These are phyloP conservation scores for Enteromius trimaculatus DNA, from an alignment of 2,797 vertebrate species.

Conservation along the genomic window DNA sequence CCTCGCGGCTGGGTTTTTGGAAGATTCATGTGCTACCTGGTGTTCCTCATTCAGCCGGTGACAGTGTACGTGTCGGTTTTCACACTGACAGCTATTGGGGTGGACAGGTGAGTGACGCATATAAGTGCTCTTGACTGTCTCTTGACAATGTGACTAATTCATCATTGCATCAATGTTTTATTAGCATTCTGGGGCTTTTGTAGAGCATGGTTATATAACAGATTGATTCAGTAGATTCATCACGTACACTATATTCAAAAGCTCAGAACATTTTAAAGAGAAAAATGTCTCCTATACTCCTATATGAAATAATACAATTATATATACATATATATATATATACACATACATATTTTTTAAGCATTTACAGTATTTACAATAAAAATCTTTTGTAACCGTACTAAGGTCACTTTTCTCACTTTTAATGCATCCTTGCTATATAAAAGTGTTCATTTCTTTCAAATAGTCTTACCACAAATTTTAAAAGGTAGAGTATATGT, in stretches of 20 bases:
- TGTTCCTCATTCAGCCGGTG: constrained; percentile 89
- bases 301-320: too few relatives aligned
- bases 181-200: neutral
- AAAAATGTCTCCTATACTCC: neutral
- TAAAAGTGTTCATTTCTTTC: neutral
- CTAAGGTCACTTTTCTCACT: neutral
- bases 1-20: constrained; percentile 88
- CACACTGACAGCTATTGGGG: constrained; percentile 87
- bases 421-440: neutral
- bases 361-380: too few relatives aligned
- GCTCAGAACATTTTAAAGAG: neutral
- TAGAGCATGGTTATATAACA: neutral
- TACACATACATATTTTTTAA: too few relatives aligned
- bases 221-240: neutral
- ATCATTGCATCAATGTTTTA: neutral
- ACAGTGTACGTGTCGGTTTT: constrained; percentile 91
- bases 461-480: neutral
- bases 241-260: neutral
- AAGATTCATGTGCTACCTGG: constrained; percentile 87
- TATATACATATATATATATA: too few relatives aligned
- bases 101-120: constrained; percentile 82
- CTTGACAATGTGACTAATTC: neutral
- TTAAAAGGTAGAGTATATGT: neutral
- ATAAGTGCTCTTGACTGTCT: neutral
- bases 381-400: neutral